Base-by-base conservation (phyloP, 2,113 vertebrate species). In the Nothobranchius kuhntae region DNA sequence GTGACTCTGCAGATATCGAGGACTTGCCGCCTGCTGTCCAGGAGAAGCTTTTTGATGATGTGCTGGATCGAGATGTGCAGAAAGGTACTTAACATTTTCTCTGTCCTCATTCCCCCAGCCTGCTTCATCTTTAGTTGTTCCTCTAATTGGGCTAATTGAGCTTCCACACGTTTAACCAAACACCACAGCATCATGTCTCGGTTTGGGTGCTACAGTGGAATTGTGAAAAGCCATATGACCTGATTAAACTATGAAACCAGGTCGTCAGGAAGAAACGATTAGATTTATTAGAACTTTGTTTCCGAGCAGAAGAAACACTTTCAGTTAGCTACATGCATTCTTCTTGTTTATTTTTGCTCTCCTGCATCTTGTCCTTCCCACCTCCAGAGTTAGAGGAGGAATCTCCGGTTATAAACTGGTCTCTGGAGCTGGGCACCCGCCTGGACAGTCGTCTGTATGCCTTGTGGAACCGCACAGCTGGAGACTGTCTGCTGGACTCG, bases 401-500 rank as follows among this genome's bases (percentile, higher is more conserved):
- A 75, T 98, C 98, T 64, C 95, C 96, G 0, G 96, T 99, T 80
- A 99, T 99, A 72, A 99, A 99, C 89, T 99, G 98, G 98, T 99
- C 96, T 0, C 91, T 99, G 89, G 97, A 99, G 78, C 79, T 97
- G 87, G 96, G 96, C 50, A 98, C 96, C 0, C 94, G 96, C 6
- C 88, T 98, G 90, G 98, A 99, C 87, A 99, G 97, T 79, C 89
- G 98, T 14, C 89, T 99, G 0, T 99, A 99, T 2, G 98, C 98
- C 9, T 91, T 99, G 67, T 99, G 97, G 98, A 99, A 99, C 82
- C 95, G 97, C 58, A 98, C 98, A 0, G 96, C 97, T 0, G 98
- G 98, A 4, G 98, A 99, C 89, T 99, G 98, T 86, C 93, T 99
- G 80, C 88, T 99, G 14, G 98, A 99, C 81, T 99, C 96, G 0